Percentiles rank a stretch among this genome's conserved stretches.
Conservation (phyloP, 2,113 vertebrate species). For the Dunckerocampus dactyliophorus region DNA sequence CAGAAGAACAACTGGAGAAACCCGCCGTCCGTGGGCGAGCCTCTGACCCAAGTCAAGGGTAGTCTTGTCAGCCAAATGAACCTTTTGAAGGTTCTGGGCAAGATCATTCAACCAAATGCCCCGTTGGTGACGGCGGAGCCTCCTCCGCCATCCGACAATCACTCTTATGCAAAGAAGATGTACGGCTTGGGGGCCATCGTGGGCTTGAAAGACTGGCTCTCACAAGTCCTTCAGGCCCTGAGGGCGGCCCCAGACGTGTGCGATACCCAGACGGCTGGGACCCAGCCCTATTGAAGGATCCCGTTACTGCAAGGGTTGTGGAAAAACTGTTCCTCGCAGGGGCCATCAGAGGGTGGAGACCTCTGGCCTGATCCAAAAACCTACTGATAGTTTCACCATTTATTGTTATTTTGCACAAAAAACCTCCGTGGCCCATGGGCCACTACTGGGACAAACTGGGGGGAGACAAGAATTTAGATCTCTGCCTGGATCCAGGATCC, state of each 20-base stretch:
- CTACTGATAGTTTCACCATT: too few relatives aligned
- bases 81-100: not conserved
- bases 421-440: too few relatives aligned
- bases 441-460: too few relatives aligned
- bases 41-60: rapidly evolving
- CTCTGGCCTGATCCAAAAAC: conserved; percentile 17
- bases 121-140: not conserved
- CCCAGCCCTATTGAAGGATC: not conserved
- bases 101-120: rapidly evolving
- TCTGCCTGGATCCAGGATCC: too few relatives aligned
- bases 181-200: conserved; percentile 31
- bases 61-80: rapidly evolving
- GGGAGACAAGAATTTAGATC: too few relatives aligned
- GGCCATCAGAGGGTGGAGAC: not conserved
- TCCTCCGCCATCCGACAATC: rapidly evolving
- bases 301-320: not conserved
- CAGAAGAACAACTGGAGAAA: rapidly evolving
- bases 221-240: conserved; percentile 30
- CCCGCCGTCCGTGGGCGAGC: rapidly evolving
- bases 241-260: not conserved
- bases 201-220: conserved; percentile 9
- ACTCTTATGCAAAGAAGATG: not conserved
- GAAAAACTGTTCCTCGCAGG: rapidly evolving
- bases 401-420: too few relatives aligned
- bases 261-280: conserved; percentile 21